Conservation (phyloP, 2,113 vertebrate species). For the Peucedramus taeniatus region DNA sequence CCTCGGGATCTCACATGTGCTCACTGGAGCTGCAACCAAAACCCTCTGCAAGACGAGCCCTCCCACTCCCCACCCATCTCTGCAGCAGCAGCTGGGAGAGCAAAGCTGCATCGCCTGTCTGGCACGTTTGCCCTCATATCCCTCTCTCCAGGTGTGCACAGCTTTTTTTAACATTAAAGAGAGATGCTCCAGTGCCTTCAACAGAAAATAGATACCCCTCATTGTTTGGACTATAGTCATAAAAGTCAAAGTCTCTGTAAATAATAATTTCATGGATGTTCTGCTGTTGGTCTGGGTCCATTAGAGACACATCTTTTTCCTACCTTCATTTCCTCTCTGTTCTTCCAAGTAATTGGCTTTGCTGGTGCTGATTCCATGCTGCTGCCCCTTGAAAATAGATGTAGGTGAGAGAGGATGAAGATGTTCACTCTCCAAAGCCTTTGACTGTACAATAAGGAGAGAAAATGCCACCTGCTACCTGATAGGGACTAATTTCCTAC, state of each 20-base stretch:
- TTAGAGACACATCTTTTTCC: conserved; percentile 21
- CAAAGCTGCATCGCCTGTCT: not conserved
- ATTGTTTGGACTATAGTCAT: not conserved
- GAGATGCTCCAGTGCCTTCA: rapidly evolving
- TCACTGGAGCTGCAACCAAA: not conserved
- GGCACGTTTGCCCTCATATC: not conserved
- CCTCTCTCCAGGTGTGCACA: not conserved
- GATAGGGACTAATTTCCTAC: conserved; percentile 14
- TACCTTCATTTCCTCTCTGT: conserved; percentile 1
- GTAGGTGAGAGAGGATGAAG: not conserved
- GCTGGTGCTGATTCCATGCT: not conserved
- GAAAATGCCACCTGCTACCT: conserved; percentile 42
- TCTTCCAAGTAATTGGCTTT: conserved; percentile 13
- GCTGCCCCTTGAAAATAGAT: conserved; percentile 8
- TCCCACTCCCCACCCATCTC: not conserved
- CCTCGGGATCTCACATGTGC: not conserved
- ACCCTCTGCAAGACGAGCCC: not conserved
- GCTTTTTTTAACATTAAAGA: not conserved
- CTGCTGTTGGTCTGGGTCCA: not conserved
- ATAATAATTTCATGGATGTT: not conserved
- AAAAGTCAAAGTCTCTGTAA: not conserved
- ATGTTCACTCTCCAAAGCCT: not conserved
- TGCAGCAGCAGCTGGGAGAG: not conserved
- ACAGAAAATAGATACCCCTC: not conserved
- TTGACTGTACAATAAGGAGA: not conserved